Conservation (phyloP, 30 jellyfish, hydroid and myxozoan genomes). For the Catostylus mosaicus region DNA sequence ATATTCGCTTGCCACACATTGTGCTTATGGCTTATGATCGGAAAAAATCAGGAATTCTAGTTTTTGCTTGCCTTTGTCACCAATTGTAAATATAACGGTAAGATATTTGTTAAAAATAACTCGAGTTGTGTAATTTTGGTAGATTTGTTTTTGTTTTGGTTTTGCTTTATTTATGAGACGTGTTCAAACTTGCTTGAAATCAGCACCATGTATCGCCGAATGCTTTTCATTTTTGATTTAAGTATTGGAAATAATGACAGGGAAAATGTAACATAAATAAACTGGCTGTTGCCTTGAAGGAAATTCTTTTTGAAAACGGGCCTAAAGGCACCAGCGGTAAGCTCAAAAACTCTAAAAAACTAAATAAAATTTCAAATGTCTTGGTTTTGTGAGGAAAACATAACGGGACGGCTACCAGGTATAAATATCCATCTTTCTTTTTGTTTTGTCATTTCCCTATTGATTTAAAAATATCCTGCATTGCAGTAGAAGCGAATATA, state of each 20-base stretch:
- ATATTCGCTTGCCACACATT: not conserved
- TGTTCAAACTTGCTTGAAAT: not conserved
- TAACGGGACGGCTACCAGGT: slow-evolving; percentile 11
- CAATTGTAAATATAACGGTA: not conserved
- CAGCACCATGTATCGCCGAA: not conserved
- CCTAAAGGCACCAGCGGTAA: not conserved
- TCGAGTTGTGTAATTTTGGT: not conserved
- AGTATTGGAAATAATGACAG: not conserved
- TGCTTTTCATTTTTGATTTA: not conserved
- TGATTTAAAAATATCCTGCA: slow-evolving; percentile 2
- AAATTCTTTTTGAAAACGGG: not conserved
- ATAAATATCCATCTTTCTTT: not conserved
- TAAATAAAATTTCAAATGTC: not conserved
- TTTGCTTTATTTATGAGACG: not conserved
- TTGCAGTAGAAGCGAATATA: not conserved
- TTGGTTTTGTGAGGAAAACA: not conserved
- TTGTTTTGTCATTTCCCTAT: slow-evolving; percentile 9
- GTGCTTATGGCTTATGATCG: not conserved
- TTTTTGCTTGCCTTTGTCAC: not conserved
- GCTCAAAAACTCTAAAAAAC: not conserved
- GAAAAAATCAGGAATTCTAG: not conserved
- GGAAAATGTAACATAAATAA: not conserved
- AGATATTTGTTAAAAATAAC: slow-evolving; percentile 1
- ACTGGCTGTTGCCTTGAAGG: not conserved
- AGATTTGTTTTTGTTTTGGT: not conserved